Base-by-base conservation (phyloP, 2,113 vertebrate genomes). In the Callipepla squamata region DNA sequence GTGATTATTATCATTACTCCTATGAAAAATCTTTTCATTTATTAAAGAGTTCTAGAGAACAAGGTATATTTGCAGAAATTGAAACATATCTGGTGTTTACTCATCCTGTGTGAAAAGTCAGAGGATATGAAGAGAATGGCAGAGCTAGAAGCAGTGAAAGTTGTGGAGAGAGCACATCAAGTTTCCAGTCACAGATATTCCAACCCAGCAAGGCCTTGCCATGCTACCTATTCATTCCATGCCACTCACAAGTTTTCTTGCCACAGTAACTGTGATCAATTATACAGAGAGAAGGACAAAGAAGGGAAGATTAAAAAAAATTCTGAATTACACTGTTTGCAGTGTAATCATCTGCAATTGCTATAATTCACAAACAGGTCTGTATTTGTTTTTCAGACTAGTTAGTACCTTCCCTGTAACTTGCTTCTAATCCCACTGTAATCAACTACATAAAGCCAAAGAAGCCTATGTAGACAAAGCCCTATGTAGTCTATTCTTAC, bases 231-330 rank as follows among this genome's bases (percentile, higher is more conserved):
- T 32, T 38, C n/a, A 13, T 72, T 45, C 57, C n/a, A 23, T n/a
- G 3, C 11, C 2, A 58, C 38, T 77, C 67, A 38, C 36, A 81
- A 55, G 38, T 63, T 68, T 50, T 65, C 48, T 68, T 2, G 2
- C 12, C 10, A 32, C 19, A 87, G 1, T 44, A 79, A 82, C 25
- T 57, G 38, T 45, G 21, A 85, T 47, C 34, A 82, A 28, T 38
- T 32, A 61, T 3, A 5, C 40, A 51, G 3, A 2, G 19, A 50
- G 4, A 1, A 36, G 3, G 12, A 22, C 51, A 4, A 48, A 3
- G 40, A 8, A 34, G 44, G 57, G 40, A 66, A 22, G 17, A 32
- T 57, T 30, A 16, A 53, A 53, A 53, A 26, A 28, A 15, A 28
- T 18, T n/a, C n/a, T 72, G 47, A 40, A 66, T 74, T 77, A 68